phyloP scores from a whole-genome alignment of 2,113 vertebrate species.

The Vombatus ursinus region DNA sequence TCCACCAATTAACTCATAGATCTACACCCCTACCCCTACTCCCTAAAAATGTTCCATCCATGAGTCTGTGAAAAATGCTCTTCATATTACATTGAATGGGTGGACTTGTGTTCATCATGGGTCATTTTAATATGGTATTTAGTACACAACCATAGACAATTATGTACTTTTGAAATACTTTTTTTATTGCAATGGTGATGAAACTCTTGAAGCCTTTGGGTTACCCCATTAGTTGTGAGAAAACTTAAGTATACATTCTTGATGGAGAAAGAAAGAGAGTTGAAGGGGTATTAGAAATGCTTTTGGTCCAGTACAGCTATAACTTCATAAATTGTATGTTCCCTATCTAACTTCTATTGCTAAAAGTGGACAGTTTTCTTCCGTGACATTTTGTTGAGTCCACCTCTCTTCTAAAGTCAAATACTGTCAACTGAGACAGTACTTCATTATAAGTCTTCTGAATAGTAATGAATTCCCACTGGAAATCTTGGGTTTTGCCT shows the following conservation, averaged over 20 bases:
- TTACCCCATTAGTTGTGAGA: background rate
- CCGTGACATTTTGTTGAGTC: background rate
- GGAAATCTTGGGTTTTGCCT: conserved; percentile 24
- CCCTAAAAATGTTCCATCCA: background rate
- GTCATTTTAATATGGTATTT: background rate
- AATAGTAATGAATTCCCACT: background rate
- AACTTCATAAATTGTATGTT: background rate
- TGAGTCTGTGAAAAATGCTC: background rate
- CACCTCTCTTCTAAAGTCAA: background rate
- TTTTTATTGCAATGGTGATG: background rate
- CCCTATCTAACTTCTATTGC: background rate
- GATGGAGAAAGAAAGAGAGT: background rate
- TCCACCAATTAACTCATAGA: background rate
- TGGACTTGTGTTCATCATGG: background rate
- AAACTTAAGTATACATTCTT: background rate
- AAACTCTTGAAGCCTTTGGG: background rate
- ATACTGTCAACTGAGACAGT: background rate
- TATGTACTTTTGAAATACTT: background rate
- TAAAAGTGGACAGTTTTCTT: background rate
- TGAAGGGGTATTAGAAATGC: background rate
- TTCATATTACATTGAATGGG: background rate
- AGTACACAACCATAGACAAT: background rate
- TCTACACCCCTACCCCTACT: background rate
- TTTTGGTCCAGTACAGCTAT: background rate
- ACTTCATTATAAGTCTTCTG: background rate